Evolutionary conservation across 2,888 invertebrate species (phyloP).

Genomic region (Ormyrus pomaceus): DNA sequence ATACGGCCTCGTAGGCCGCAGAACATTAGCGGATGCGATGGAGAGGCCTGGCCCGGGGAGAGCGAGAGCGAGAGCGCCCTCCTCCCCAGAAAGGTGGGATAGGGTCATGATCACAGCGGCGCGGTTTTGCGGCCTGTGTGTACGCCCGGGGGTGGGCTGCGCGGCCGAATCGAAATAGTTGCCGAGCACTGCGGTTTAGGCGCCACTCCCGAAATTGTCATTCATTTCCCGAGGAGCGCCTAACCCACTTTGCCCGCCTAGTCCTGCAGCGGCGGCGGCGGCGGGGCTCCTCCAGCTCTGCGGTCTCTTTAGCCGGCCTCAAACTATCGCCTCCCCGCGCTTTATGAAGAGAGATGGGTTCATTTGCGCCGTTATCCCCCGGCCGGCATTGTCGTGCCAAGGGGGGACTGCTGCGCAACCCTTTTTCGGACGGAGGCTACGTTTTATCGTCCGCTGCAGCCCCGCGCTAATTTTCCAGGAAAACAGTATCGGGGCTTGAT

Average conservation of each 20-base stretch:
- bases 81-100: background rate
- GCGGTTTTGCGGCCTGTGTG: slow-evolving; percentile 59
- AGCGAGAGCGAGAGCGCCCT: background rate
- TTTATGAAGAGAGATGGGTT: slow-evolving; percentile 49
- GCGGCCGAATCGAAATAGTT: slow-evolving; percentile 65
- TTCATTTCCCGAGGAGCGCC: slow-evolving; percentile 51
- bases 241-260: slow-evolving; percentile 21
- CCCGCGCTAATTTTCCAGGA: too few species aligned
- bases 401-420: too few species aligned
- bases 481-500: too few species aligned
- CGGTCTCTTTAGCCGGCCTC: slow-evolving; percentile 49
- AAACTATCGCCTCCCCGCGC: slow-evolving; percentile 48
- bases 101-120: slow-evolving; percentile 45
- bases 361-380: slow-evolving; percentile 13
- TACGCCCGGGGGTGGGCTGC: too few species aligned
- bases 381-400: too few species aligned
- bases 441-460: too few species aligned
- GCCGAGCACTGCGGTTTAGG: slow-evolving; percentile 52
- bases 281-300: background rate
- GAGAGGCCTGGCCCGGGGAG: background rate
- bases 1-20: slow-evolving; percentile 2
- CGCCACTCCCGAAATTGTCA: slow-evolving; percentile 56
- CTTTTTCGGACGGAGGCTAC: too few species aligned
- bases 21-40: slow-evolving; percentile 56
- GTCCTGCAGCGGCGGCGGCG: slow-evolving; percentile 9